Evolutionary conservation across 2,888 invertebrate genomes (phyloP), one percentile per base, ranked within the genome.

Genomic region (Thymelicus sylvestris): DNA sequence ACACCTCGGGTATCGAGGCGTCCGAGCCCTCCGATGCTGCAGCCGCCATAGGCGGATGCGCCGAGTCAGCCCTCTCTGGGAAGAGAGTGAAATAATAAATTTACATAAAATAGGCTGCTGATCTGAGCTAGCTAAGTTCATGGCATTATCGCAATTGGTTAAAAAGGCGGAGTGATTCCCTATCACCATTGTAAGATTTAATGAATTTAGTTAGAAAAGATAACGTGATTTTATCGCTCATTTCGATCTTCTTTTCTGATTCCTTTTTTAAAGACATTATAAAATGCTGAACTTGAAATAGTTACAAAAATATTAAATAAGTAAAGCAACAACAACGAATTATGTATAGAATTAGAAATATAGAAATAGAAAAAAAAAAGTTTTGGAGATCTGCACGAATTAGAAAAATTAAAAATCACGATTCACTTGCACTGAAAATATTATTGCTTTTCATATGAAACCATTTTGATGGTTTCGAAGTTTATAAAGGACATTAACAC

Each of bases 101-200:
- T 73, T 72, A 39, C 52, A 68, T 24, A 73, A 19, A 13, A 72
- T 15, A 8, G 6, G 15, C 44, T 66, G 55, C 7, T 66, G 71
- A 0, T 71, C 62, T 55, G 47, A 6, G 7, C 44, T 66, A 4
- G 63, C 66, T 60, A 70, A 39, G n/a, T 65, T 62, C 12, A 47
- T 73, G 12, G 63, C 50, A 10, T 64, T 64, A 6, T 64, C 63
- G n/a, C 63, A 64, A 38, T 50, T 50, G 68, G 71, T 70, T n/a
- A 74, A 31, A 65, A 74, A 72, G 7, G 72, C 71, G n/a, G 70
- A 71, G 63, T 10, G 62, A 13, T 13, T 66, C 48, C 12, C 66
- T 31, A 7, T 71, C 62, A 2, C 71, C 71, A 15, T 57, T 62
- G n/a, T 71, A 71, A 2, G 66, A 44, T 63, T 63, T 66, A 12